Conservation (phyloP, 2,113 vertebrate genomes). For the Grantiella picta region DNA sequence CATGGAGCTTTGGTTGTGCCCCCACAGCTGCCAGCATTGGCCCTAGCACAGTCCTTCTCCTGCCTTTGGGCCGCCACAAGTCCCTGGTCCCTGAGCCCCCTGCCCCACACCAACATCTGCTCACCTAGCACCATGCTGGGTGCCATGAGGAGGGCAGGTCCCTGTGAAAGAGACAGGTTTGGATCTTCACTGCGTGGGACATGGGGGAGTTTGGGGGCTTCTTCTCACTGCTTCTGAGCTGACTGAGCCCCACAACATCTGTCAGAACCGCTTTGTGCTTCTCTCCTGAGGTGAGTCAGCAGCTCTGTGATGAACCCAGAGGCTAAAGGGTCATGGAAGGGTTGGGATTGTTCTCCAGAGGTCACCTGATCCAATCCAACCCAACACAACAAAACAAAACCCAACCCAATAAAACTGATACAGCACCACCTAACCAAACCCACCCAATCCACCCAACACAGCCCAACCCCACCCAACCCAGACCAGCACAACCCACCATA, state of each 20-base stretch:
- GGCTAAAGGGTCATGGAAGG: not conserved
- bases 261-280: not conserved
- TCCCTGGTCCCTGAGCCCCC: not conserved
- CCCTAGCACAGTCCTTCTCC: not conserved
- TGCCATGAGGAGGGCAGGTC: not conserved
- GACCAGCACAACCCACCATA: too few relatives aligned
- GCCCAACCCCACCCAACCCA: not conserved
- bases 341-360: not conserved
- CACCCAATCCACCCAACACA: not conserved
- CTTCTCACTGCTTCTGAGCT: accelerated
- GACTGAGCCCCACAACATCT: accelerated
- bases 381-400: not conserved
- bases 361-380: not conserved
- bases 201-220: accelerated
- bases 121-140: accelerated
- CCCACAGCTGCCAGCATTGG: accelerated
- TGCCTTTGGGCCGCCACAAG: not conserved
- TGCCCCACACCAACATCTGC: accelerated
- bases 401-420: too few relatives aligned
- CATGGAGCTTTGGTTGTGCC: not conserved
- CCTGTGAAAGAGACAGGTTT: not conserved
- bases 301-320: not conserved
- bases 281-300: not conserved
- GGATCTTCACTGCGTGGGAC: accelerated
- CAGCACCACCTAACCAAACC: not conserved